Evolutionary conservation across 2,113 vertebrate species (phyloP), one percentile per base, ranked within the genome.

Genomic region (Cacatua alba): DNA sequence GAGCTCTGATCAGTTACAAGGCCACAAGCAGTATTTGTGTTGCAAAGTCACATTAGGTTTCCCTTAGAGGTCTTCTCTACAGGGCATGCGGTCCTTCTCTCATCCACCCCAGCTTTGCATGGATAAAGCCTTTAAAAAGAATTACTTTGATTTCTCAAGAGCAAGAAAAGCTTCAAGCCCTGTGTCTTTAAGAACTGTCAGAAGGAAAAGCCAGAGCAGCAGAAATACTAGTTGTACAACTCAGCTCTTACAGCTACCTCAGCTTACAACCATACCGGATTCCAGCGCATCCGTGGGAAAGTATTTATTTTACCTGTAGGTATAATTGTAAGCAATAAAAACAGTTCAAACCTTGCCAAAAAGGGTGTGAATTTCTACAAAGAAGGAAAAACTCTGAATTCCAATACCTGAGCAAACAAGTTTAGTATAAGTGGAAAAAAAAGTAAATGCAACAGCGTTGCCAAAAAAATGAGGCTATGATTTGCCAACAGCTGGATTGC

Each of bases 381-480:
- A 97, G 96, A 94, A 94, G 92, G 95, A 93, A 97, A 98, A 97
- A 91, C 81, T 98, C 82, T 96, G 92, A 97, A 98, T 98, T 97
- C 97, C 96, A 97, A 86, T 98, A 97, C 97, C 96, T 97, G 97
- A 98, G 96, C 97, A 98, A 98, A 98, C 97, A 98, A 97, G 97
- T 97, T 92, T 92, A 88, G 96, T 63, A 35, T 95, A 86, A 97
- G 88, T 75, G 91, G 48, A 71, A 67, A 92, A 90, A 91, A 92
- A 92, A 89, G 88, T 88, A 97, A 97, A 94, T 76, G 83, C 76
- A 96, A 79, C 16, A 62, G 65, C 23, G 33, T 92, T 97, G 97
- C 96, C 96, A 95, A 97, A 97, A 97, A 92, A 97, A 97, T 97
- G 95, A 97, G 95, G 88, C 91, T 97, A 93, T 76, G 85, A 94